A percentile compares a stretch with the other conserved stretches of the same genome.
Conservation (phyloP, 2,797 vertebrate genomes). For the Enteromius anoplus region DNA sequence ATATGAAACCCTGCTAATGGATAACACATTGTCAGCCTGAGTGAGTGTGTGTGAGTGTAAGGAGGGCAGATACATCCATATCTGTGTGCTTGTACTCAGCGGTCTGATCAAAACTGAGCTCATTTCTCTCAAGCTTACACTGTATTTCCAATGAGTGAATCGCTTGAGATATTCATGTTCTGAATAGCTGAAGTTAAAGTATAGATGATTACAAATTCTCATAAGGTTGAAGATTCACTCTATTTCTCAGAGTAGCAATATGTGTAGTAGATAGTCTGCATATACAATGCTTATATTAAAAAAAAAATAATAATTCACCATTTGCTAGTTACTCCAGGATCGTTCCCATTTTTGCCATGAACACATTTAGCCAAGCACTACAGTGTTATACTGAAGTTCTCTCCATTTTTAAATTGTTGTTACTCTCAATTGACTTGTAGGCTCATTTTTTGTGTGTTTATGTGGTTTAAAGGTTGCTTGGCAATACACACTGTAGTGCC, state of each 20-base stretch:
- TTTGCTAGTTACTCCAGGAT: neutral
- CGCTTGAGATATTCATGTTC: slow-evolving; percentile 1
- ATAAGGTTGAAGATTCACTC: slow-evolving; percentile 8
- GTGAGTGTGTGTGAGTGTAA: slow-evolving; percentile 39
- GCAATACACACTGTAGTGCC: slow-evolving; percentile 27
- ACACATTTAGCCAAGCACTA: neutral
- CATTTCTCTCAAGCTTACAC: slow-evolving; percentile 12
- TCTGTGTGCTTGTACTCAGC: slow-evolving; percentile 21
- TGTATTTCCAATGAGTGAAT: slow-evolving; percentile 6
- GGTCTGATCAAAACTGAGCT: slow-evolving; percentile 13
- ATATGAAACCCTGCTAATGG: slow-evolving; percentile 83
- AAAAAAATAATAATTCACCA: neutral
- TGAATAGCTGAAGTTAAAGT: slow-evolving; percentile 9
- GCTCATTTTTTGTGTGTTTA: neutral
- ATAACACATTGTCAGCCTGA: slow-evolving; percentile 54
- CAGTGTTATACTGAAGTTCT: neutral
- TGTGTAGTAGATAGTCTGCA: slow-evolving; percentile 3
- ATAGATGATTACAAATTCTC: slow-evolving; percentile 7
- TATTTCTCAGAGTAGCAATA: neutral
- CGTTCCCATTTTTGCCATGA: neutral
- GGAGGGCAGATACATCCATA: slow-evolving; percentile 41
- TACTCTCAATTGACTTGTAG: slow-evolving; percentile 16
- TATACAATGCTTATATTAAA: slow-evolving; percentile 8
- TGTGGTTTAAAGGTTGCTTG: slow-evolving; percentile 19
- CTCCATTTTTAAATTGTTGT: neutral